Base-by-base conservation (phyloP, 2,113 vertebrate species). In the Amphilophus citrinellus region DNA sequence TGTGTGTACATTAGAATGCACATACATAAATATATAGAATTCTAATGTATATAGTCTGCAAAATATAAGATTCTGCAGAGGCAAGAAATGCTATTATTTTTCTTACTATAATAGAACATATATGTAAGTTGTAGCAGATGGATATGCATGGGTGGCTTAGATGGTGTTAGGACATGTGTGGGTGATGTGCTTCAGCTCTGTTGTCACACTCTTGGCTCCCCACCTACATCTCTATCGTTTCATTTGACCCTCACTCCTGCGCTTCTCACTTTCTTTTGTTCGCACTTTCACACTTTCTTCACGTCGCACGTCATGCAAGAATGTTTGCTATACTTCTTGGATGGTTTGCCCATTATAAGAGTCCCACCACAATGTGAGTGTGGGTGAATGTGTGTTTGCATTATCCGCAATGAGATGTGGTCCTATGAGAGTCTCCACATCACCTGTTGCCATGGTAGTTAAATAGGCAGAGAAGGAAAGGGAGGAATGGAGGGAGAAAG, bases 401-500 rank as follows among this genome's bases (percentile, higher is more conserved):
- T 84, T 90, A 82, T 92, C 63, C 81, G 88, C 77, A 57, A 62
- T 80, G 59, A 90, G 84, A 81, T 65, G 42, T 53, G 80, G 82
- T 82, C 82, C 75, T 91, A 73, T 80, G 85, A 91, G 86, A 90
- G 89, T 83, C 63, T 79, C 61, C 87, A 89, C 91, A 94, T 94
- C 91, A 94, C 93, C 94, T 94, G 93, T 95, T 95, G 90, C 93
- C 91, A 95, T 93, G 93, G 94, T 75, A 95, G 93, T 92, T 94
- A 95, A 95, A 94, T 93, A 93, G 93, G 81, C 86, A 83, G 83
- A 79, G 80, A 93, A 84, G 84, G 85, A 90, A 78, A 73, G 58
- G 79, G 56, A 89, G 87, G 91, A 93, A 94, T 94, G 91, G 66
- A 81, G 91, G 62, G 83, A 90, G 56, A 24, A 13, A 79, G 79